Percentiles rank a stretch among this genome's conserved stretches.
Evolutionary conservation across 2,888 invertebrate species (phyloP).

Genomic region (Branchellion lobata): DNA sequence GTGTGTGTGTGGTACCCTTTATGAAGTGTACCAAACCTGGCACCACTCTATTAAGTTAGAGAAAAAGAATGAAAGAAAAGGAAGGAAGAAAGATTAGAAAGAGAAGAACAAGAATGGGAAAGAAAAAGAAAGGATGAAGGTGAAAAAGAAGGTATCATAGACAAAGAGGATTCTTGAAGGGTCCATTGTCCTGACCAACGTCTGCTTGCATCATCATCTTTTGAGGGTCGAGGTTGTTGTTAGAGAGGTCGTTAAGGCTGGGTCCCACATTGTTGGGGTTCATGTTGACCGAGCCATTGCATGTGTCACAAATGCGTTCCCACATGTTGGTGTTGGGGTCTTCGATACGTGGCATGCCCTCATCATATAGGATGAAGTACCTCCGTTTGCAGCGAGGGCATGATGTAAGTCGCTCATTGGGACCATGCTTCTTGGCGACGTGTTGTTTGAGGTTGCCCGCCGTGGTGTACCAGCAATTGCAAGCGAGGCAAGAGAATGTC

Average conservation of each 20-base stretch:
- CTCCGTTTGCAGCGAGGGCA: slow-evolving; percentile 39
- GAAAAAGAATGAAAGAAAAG: too few relatives aligned
- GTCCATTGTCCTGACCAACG: slow-evolving; percentile 11
- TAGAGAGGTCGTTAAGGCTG: slow-evolving; percentile 1
- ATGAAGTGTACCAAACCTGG: too few relatives aligned
- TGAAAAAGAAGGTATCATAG: slow-evolving; percentile 5
- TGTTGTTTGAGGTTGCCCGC: slow-evolving; percentile 42
- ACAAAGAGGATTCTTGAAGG: slow-evolving; percentile 29
- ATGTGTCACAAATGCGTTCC: slow-evolving; percentile 38
- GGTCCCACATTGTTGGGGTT: neutral
- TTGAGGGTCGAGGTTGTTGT: slow-evolving; percentile 32
- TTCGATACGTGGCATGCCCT: slow-evolving; percentile 24
- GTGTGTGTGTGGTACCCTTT: too few relatives aligned
- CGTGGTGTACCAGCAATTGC: slow-evolving; percentile 43
- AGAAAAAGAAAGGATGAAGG: too few relatives aligned
- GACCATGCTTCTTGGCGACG: slow-evolving; percentile 41
- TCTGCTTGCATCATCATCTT: slow-evolving; percentile 28
- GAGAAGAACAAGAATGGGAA: too few relatives aligned
- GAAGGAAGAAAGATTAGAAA: too few relatives aligned
- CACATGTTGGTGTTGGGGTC: slow-evolving; percentile 39
- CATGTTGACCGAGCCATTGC: slow-evolving; percentile 35
- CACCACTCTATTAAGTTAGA: too few relatives aligned
- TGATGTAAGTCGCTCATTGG: slow-evolving; percentile 28
- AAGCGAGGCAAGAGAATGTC: slow-evolving; percentile 35
- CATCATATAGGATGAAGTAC: slow-evolving; percentile 25